Base-by-base conservation (phyloP, 2,797 vertebrate genomes). In the Rhabdomys pumilio region DNA sequence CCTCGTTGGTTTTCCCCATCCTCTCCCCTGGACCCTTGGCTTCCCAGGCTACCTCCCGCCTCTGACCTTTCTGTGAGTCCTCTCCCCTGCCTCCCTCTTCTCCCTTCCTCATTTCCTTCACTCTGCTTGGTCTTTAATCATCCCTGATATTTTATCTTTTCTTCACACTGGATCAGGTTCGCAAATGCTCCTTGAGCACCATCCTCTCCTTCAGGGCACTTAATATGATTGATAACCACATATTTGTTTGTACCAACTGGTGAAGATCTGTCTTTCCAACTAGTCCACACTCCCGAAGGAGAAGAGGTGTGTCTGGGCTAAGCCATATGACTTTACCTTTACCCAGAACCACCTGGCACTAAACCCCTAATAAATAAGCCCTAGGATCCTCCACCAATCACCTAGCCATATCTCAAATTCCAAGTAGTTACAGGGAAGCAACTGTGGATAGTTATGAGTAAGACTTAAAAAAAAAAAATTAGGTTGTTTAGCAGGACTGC, bases 61-160 rank as follows among this genome's bases (percentile, higher is more conserved):
- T 84, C 57, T 75, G 26, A 34, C 84, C 17, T 96, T 67, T 38
- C 26, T 24, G 72, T 17, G 61, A 38, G 2, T 2, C 20, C 11
- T 65, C 41, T 73, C 57, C 72, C 81, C 34, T 50, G 34, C 41
- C 63, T 26, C 38, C 22, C 41, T 53, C 1, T 59, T 73, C 87
- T 83, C 55, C 11, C 59, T 41, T n/a, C 24, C n/a, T 44, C 44
- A 34, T 19, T 29, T 41, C 11, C 15, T 44, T 55, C 77, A 75
- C 65, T 63, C 34, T 89, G 1, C 88, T 87, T 50, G 80, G 59
- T 13, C 47, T 26, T 53, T 57, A 87, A n/a, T 59, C 76, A 81
- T 91, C 57, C 53, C 82, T 93, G 34, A 14, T 55, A 72, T 80
- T 24, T 76, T 41, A 57, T 53, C 80, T 81, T 47, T 94, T 92